Conservation (phyloP, 1,140 invertebrate species). For the Platorchestia sp. region DNA sequence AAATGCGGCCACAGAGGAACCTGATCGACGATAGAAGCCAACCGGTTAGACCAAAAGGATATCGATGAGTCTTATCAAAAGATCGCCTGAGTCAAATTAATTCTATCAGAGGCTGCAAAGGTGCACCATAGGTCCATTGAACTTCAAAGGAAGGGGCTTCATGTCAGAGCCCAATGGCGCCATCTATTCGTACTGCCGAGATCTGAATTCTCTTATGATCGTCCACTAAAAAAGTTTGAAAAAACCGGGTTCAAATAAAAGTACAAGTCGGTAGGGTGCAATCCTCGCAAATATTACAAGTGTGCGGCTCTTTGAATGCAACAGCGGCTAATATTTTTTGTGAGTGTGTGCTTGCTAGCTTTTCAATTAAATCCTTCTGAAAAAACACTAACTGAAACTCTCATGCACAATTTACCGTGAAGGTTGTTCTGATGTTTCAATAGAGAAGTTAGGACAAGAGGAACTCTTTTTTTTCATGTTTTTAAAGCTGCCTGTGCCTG, state of each 20-base stretch:
- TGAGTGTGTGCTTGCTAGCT: background rate
- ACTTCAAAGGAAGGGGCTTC: slow-evolving; percentile 49
- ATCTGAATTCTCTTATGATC: slow-evolving; percentile 6
- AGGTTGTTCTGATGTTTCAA: background rate
- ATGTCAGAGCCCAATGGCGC: slow-evolving; percentile 37
- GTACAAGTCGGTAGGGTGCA: background rate
- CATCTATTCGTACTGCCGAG: slow-evolving; percentile 22
- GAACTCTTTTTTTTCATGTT: background rate
- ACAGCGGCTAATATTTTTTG: background rate
- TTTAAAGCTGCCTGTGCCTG: background rate
- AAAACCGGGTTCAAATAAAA: background rate
- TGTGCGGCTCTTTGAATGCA: background rate
- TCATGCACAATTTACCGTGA: background rate
- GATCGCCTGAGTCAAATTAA: slow-evolving; percentile 55
- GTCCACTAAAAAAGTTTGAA: background rate
- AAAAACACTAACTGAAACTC: background rate
- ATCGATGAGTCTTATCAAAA: slow-evolving; percentile 53
- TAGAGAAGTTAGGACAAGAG: background rate
- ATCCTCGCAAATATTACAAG: background rate
- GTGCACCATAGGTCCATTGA: slow-evolving; percentile 51
- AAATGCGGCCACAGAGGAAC: slow-evolving; percentile 47
- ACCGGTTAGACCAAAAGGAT: slow-evolving; percentile 53
- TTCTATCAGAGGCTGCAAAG: slow-evolving; percentile 55
- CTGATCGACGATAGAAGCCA: slow-evolving; percentile 50
- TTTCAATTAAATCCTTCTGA: background rate